Conservation (phyloP, 1,140 invertebrate genomes). For the Chrysoperla carnea region DNA sequence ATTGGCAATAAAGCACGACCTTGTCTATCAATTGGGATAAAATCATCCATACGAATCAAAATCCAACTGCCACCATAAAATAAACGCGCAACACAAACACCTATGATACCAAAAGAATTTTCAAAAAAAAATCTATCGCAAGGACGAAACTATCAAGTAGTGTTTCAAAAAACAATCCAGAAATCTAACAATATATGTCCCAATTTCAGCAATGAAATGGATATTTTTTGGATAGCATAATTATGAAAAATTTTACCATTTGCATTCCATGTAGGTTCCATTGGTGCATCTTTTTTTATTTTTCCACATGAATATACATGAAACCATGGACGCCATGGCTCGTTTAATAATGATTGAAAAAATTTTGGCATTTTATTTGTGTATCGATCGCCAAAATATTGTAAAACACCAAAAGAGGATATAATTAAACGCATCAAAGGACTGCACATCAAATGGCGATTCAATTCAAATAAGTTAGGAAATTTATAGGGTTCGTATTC, state of each 20-base stretch:
- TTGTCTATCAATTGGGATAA: slow-evolving; percentile 11
- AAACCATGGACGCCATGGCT: slow-evolving; percentile 17
- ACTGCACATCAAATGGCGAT: slow-evolving; percentile 11
- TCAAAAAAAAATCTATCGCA: not conserved
- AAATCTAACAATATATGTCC: no score
- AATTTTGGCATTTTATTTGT: slow-evolving; percentile 9
- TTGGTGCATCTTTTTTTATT: slow-evolving; percentile 9
- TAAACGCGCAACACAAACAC: slow-evolving; percentile 17
- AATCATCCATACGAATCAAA: slow-evolving; percentile 16
- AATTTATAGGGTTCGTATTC: no score
- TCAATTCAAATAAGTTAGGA: slow-evolving; percentile 10
- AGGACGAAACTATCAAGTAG: no score
- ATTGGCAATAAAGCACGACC: slow-evolving; percentile 11
- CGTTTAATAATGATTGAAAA: slow-evolving; percentile 7
- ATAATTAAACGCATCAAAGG: slow-evolving; percentile 15
- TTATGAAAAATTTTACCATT: not conserved
- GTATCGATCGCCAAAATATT: slow-evolving; percentile 9
- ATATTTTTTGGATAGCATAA: no score
- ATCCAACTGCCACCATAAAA: slow-evolving; percentile 18
- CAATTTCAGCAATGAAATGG: no score
- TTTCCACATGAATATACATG: slow-evolving; percentile 16
- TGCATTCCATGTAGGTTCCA: slow-evolving; percentile 11
- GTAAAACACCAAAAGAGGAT: slow-evolving; percentile 10
- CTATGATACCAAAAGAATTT: slow-evolving; percentile 8
- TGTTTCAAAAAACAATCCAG: no score